Evolutionary conservation across 2,888 invertebrate genomes (phyloP).

Genomic region (Gortyna flavago): DNA sequence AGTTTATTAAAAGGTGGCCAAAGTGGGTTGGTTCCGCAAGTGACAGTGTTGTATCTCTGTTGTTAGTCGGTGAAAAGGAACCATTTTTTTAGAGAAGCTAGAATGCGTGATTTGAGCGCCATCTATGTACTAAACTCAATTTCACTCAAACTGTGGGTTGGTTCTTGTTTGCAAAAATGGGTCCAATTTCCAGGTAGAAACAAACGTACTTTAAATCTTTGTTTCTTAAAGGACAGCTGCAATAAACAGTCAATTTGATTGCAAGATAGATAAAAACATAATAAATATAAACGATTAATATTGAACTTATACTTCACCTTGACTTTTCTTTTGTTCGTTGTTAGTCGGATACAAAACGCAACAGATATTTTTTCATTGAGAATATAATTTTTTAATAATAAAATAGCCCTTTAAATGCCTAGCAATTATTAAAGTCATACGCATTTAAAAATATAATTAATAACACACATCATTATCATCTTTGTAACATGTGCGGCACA

Average conservation of each 20-base stretch:
- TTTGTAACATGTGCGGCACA: no score
- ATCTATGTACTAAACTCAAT: no score
- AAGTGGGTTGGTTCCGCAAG: no score
- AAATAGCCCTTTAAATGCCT: neutral
- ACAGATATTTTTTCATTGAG: slow-evolving; percentile 28
- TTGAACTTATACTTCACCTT: slow-evolving; percentile 51
- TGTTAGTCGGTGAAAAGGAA: no score
- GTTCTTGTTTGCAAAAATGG: no score
- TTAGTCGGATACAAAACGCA: slow-evolving; percentile 29
- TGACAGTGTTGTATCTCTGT: no score
- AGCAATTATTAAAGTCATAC: slow-evolving; percentile 10
- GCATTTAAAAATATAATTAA: neutral
- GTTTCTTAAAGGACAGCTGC: slow-evolving; percentile 3
- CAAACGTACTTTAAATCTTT: neutral
- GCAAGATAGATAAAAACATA: slow-evolving; percentile 21
- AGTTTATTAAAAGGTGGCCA: no score
- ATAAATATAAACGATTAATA: slow-evolving; percentile 19
- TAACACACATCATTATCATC: no score
- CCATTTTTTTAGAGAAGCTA: no score
- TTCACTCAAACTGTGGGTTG: no score
- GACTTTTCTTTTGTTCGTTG: slow-evolving; percentile 43
- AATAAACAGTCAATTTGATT: slow-evolving; percentile 14
- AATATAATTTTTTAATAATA: slow-evolving; percentile 30
- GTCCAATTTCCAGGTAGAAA: slow-evolving; percentile 8
- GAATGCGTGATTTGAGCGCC: no score